These are phyloP conservation scores for Apodemia zela DNA, from an alignment of 2,888 invertebrate genomes.

Conservation along the genomic window DNA sequence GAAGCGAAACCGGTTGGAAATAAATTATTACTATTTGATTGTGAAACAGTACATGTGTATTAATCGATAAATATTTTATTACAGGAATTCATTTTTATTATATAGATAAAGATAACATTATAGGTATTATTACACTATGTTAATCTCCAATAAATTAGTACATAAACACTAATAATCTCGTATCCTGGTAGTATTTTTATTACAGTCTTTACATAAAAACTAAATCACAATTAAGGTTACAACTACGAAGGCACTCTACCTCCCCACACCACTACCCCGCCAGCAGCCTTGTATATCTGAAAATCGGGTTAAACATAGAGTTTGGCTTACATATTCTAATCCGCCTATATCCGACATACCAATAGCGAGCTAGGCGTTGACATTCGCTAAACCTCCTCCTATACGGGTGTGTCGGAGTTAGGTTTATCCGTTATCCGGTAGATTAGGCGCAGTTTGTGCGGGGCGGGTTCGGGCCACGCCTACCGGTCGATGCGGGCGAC, in stretches of 20 bases:
- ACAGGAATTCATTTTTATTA: too few relatives aligned
- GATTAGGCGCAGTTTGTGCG: conserved; percentile 70
- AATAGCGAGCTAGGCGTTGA: conserved; percentile 69
- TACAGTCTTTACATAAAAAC: neutral
- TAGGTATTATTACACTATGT: too few relatives aligned
- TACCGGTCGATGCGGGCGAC: conserved; percentile 69
- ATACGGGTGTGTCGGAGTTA: conserved; percentile 62
- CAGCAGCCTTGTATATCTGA: neutral
- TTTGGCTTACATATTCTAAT: conserved; percentile 59
- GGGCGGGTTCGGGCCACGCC: conserved; percentile 74
- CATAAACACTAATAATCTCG: too few relatives aligned
- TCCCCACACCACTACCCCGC: conserved; percentile 7
- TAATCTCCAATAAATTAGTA: too few relatives aligned
- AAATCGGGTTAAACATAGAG: conserved; percentile 29
- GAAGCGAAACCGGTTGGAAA: too few relatives aligned
- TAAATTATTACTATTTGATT: too few relatives aligned
- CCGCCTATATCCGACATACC: conserved; percentile 67
- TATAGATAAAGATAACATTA: too few relatives aligned
- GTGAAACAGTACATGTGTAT: too few relatives aligned
- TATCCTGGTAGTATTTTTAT: neutral
- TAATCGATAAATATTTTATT: too few relatives aligned
- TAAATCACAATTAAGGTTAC: neutral
- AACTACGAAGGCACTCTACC: neutral
- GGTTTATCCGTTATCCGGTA: conserved; percentile 75
- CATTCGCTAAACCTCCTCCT: conserved; percentile 68